These are phyloP conservation scores for Temnothorax unifasciatus DNA, from an alignment of 2,888 invertebrate species.

Conservation along the genomic window DNA sequence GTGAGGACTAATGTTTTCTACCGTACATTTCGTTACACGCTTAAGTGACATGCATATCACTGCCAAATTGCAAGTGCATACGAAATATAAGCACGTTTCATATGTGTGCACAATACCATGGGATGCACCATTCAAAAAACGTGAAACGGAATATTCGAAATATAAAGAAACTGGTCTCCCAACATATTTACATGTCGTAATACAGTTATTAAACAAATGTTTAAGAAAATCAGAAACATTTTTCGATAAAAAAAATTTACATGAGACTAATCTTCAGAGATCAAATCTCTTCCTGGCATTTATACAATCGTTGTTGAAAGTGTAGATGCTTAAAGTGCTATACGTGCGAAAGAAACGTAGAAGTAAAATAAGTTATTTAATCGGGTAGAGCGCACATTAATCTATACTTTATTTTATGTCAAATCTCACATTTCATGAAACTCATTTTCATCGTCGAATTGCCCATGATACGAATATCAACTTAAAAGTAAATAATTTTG, in stretches of 20 bases:
- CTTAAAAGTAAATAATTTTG: slow-evolving; percentile 1
- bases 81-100: neutral
- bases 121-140: neutral
- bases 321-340: slow-evolving; percentile 15
- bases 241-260: slow-evolving; percentile 19
- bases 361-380: slow-evolving; percentile 13
- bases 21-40: slow-evolving; percentile 10
- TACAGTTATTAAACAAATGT: neutral
- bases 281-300: neutral
- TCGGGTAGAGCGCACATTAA: neutral
- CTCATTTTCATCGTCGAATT: neutral
- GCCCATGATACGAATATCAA: neutral
- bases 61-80: slow-evolving; percentile 50
- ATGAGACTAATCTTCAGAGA: neutral
- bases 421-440: neutral
- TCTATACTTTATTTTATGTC: slow-evolving; percentile 6
- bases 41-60: slow-evolving; percentile 47
- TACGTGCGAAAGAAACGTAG: neutral
- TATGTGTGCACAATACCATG: neutral
- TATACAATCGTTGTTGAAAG: neutral
- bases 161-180: slow-evolving; percentile 1
- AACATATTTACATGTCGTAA: slow-evolving; percentile 20
- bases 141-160: neutral
- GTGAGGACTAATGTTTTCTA: slow-evolving; percentile 1
- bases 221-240: neutral